A percentile compares a stretch with the other conserved stretches of the same genome.
Evolutionary conservation across 1,140 invertebrate genomes (phyloP).

Genomic region (Plectrocnemia conspersa): DNA sequence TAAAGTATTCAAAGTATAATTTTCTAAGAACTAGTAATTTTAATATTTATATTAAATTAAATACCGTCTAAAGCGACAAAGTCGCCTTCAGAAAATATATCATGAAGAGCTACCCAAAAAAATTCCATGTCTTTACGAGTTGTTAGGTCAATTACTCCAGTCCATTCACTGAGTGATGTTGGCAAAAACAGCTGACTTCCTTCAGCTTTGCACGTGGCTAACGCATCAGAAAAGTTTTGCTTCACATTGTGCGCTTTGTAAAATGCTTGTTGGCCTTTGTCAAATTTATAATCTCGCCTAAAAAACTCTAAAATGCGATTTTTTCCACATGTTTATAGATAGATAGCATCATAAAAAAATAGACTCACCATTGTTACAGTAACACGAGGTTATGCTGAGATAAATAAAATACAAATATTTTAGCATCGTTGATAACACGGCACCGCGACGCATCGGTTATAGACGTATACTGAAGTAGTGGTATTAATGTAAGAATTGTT

Average conservation of each 20-base stretch:
- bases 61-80: constrained; percentile 27
- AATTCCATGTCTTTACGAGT: not conserved
- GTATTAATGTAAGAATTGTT: no score
- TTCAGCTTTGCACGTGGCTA: constrained; percentile 14
- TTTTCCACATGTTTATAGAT: no score
- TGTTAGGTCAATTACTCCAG: not conserved
- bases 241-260: constrained; percentile 16
- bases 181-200: constrained; percentile 11
- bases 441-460: no score
- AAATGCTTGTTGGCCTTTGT: not conserved
- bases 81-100: constrained; percentile 27
- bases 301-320: no score
- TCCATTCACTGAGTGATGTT: no score
- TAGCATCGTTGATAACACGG: no score
- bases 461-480: no score
- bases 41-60: not conserved
- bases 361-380: no score
- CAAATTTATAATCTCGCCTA: constrained; percentile 20
- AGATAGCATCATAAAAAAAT: no score
- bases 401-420: no score
- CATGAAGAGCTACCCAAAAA: constrained; percentile 21
- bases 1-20: not conserved
- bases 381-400: no score
- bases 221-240: constrained; percentile 6
- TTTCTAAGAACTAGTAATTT: not conserved